Percentiles rank a stretch among this genome's conserved stretches.
Conservation (phyloP, 2,113 vertebrate genomes). For the Prolemur simus region DNA sequence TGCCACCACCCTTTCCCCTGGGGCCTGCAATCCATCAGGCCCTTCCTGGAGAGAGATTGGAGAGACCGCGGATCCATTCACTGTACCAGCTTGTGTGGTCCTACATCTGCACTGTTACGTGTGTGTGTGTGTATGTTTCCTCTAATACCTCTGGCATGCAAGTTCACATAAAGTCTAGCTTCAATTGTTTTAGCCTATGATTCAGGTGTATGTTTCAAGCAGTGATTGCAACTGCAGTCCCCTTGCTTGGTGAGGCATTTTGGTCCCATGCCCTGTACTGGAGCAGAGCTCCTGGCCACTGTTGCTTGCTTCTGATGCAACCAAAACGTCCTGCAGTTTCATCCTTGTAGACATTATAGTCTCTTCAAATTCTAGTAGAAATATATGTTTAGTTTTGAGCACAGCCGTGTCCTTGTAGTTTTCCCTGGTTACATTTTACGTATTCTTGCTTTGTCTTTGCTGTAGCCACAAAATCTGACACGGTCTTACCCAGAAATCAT, state of each 20-base stretch:
- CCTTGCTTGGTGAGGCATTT: background rate
- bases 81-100: no score
- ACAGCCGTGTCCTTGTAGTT: background rate
- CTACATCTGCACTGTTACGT: accelerated
- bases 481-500: background rate
- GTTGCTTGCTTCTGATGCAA: background rate
- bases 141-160: background rate
- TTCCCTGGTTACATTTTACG: background rate
- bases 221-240: background rate
- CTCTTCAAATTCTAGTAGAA: background rate
- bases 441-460: background rate
- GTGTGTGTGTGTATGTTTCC: background rate
- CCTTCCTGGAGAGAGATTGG: background rate
- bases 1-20: background rate
- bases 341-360: background rate
- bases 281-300: background rate
- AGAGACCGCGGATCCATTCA: background rate
- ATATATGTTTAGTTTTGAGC: background rate
- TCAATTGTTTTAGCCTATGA: background rate
- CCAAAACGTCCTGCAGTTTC: background rate
- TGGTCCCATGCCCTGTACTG: accelerated
- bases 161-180: background rate
- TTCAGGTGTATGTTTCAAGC: background rate
- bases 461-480: background rate
- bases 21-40: background rate